Evolutionary conservation across 2,113 vertebrate species (phyloP).

Genomic region (Lasiurus borealis): DNA sequence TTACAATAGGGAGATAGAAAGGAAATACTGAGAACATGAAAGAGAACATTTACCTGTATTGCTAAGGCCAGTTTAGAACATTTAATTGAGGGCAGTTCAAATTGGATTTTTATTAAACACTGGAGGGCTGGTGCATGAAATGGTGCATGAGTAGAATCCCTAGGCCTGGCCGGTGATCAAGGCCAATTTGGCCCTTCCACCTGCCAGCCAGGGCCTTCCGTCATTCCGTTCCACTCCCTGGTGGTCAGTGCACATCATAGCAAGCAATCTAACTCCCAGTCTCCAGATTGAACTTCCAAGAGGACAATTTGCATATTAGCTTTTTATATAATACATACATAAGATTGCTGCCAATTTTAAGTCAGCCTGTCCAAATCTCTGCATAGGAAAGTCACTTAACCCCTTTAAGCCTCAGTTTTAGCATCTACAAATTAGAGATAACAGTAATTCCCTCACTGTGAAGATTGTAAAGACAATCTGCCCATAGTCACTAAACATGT

Average conservation of each 20-base stretch:
- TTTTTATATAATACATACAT: too few species aligned
- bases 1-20: conserved; percentile 19
- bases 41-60: conserved; percentile 12
- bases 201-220: too few species aligned
- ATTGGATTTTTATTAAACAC: conserved; percentile 38
- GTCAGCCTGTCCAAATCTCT: background rate
- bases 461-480: background rate
- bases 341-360: background rate
- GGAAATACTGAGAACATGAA: conserved; percentile 21
- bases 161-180: too few species aligned
- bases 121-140: too few species aligned
- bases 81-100: background rate
- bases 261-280: too few species aligned
- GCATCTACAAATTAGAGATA: background rate
- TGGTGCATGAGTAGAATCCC: too few species aligned
- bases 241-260: too few species aligned
- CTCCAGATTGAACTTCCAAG: too few species aligned
- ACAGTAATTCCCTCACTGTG: background rate
- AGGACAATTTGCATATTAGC: too few species aligned
- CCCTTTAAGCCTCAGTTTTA: background rate
- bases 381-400: background rate
- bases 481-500: background rate
- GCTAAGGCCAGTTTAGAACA: background rate
- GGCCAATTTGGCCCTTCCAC: too few species aligned
- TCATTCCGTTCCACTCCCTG: too few species aligned